These are phyloP conservation scores for Drosophila melanica DNA, from an alignment of 1,140 invertebrate species.

Conservation along the genomic window DNA sequence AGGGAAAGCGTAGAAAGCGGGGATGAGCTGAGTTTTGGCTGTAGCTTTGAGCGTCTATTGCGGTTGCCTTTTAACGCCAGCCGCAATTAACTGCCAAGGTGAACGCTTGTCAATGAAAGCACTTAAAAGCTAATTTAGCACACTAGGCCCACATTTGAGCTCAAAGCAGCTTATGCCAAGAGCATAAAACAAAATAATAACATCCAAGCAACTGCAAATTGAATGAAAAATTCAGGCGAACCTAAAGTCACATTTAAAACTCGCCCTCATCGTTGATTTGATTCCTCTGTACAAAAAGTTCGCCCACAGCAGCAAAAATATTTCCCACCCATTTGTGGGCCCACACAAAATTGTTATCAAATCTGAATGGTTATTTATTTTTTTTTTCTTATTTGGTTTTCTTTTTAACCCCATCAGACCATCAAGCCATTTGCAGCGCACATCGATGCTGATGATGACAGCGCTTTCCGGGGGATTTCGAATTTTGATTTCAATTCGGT, in stretches of 20 bases:
- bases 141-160: slow-evolving; percentile 40
- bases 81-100: slow-evolving; percentile 73
- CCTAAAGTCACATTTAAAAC: slow-evolving; percentile 42
- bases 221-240: slow-evolving; percentile 57
- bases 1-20: background rate
- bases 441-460: slow-evolving; percentile 41
- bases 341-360: slow-evolving; percentile 46
- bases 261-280: slow-evolving; percentile 22
- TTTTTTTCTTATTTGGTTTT: slow-evolving; percentile 16
- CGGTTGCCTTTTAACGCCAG: slow-evolving; percentile 55
- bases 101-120: slow-evolving; percentile 64
- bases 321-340: slow-evolving; percentile 26
- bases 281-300: slow-evolving; percentile 24
- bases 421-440: slow-evolving; percentile 5
- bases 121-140: slow-evolving; percentile 75
- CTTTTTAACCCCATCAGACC: slow-evolving; percentile 5
- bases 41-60: slow-evolving; percentile 31
- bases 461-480: slow-evolving; percentile 42
- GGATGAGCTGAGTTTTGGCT: slow-evolving; percentile 17
- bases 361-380: slow-evolving; percentile 41
- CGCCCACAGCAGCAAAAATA: background rate
- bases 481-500: slow-evolving; percentile 62
- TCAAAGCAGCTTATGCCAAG: slow-evolving; percentile 33
- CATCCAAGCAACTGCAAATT: slow-evolving; percentile 11
- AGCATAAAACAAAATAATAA: slow-evolving; percentile 9